phyloP scores from a whole-genome alignment of 2,113 vertebrate species.

The Leucoraja erinaceus region DNA sequence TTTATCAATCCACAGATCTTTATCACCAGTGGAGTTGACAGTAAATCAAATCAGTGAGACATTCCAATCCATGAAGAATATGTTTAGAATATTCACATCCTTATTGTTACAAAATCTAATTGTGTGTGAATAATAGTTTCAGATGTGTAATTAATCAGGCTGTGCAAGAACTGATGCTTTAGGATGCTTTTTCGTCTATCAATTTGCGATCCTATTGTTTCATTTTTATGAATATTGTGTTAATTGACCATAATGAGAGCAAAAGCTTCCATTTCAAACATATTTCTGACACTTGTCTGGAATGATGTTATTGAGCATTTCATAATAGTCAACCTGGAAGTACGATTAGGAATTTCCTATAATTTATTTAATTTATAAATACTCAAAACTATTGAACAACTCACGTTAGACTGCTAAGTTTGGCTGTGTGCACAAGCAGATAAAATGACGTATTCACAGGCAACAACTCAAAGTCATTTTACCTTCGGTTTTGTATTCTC shows the following conservation, averaged over 20 bases:
- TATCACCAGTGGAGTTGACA: conserved; percentile 48
- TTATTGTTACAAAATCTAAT: conserved; percentile 47
- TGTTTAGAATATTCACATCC: conserved; percentile 50
- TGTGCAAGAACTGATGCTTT: neutral
- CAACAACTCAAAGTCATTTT: neutral
- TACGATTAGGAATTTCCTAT: neutral
- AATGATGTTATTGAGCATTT: neutral
- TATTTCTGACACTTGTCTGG: neutral
- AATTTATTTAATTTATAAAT: neutral
- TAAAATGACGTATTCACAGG: neutral
- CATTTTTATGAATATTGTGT: neutral
- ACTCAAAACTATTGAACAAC: neutral
- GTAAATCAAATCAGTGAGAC: conserved; percentile 52
- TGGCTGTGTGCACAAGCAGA: neutral
- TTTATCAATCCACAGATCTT: conserved; percentile 52
- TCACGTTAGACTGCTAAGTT: neutral
- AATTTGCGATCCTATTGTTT: neutral
- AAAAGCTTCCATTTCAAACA: neutral
- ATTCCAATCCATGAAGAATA: conserved; percentile 48
- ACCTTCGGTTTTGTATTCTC: neutral
- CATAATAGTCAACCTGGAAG: conserved; percentile 3
- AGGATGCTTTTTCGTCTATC: conserved; percentile 6
- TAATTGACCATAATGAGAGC: conserved; percentile 2
- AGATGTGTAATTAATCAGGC: conserved; percentile 41
- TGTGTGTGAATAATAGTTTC: conserved; percentile 46